phyloP scores from a whole-genome alignment of 1,140 invertebrate species.

The Sarcophaga bullata region DNA sequence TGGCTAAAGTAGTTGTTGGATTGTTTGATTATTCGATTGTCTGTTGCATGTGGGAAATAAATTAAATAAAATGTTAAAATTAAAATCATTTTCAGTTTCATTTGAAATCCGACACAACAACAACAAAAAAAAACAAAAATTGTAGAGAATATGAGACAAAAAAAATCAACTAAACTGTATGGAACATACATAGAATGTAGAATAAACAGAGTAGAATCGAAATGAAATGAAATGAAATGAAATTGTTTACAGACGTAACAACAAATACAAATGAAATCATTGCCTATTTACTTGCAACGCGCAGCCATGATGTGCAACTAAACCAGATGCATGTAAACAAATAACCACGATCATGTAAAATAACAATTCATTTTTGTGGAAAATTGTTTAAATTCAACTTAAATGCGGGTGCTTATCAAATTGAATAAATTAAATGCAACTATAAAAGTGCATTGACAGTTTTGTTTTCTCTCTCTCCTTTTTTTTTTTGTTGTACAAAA shows the following conservation, averaged over 20 bases:
- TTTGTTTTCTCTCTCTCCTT: not conserved
- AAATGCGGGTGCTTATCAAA: slow-evolving; percentile 26
- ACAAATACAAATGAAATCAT: not conserved
- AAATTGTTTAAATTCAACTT: not conserved
- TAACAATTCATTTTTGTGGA: not conserved
- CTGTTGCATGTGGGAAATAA: slow-evolving; percentile 17
- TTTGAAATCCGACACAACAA: not conserved
- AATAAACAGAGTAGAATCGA: no score
- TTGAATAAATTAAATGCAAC: slow-evolving; percentile 24
- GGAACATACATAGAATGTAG: no score
- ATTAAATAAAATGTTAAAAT: slow-evolving; percentile 23
- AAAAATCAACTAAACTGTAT: no score
- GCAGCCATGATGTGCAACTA: not conserved
- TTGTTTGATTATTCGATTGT: not conserved
- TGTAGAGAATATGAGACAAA: no score
- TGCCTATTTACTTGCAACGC: not conserved
- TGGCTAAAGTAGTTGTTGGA: no score
- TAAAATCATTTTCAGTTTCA: slow-evolving; percentile 27
- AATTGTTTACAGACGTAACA: not conserved
- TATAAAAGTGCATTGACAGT: slow-evolving; percentile 18
- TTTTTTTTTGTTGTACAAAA: no score
- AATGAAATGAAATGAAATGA: not conserved
- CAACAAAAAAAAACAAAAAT: no score
- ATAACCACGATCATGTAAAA: slow-evolving; percentile 25
- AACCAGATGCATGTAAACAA: no score